Percentiles rank a stretch among this genome's conserved stretches.
Conservation (phyloP, 2,113 vertebrate genomes). For the Pyrgilauda ruficollis region DNA sequence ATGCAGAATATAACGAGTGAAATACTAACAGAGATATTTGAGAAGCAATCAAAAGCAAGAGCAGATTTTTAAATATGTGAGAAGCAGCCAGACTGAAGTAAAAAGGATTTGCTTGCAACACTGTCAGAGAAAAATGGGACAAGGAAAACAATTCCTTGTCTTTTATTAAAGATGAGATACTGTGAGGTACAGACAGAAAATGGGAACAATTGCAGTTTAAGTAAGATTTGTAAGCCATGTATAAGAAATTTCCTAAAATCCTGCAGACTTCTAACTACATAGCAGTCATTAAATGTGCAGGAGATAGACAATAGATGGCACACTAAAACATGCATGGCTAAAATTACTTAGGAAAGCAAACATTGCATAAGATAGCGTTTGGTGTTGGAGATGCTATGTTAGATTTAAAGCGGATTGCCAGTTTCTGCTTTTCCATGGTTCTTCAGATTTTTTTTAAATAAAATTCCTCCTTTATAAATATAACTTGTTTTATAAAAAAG, state of each 20-base stretch:
- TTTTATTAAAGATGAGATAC: not conserved
- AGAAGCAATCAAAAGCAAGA: not conserved
- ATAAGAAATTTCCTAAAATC: not conserved
- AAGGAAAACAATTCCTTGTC: not conserved
- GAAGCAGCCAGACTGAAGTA: not conserved
- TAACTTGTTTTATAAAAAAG: not conserved
- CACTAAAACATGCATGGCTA: not conserved
- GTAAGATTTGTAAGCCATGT: not conserved
- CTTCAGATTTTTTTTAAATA: not conserved
- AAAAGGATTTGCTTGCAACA: not conserved
- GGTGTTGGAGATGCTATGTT: accelerated
- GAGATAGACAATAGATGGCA: not conserved
- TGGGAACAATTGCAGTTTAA: not conserved
- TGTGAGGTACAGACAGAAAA: not conserved
- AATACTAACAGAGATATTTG: not conserved
- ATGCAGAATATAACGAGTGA: not conserved
- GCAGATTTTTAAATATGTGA: not conserved
- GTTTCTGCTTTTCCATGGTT: not conserved
- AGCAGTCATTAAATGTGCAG: not conserved
- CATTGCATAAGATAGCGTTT: not conserved
- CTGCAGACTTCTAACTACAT: not conserved
- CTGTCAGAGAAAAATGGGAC: not conserved
- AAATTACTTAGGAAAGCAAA: not conserved
- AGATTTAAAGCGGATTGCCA: not conserved
- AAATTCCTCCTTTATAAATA: not conserved